phyloP scores from a whole-genome alignment of 2,113 vertebrate genomes.

The Cyanoderma ruficeps region DNA sequence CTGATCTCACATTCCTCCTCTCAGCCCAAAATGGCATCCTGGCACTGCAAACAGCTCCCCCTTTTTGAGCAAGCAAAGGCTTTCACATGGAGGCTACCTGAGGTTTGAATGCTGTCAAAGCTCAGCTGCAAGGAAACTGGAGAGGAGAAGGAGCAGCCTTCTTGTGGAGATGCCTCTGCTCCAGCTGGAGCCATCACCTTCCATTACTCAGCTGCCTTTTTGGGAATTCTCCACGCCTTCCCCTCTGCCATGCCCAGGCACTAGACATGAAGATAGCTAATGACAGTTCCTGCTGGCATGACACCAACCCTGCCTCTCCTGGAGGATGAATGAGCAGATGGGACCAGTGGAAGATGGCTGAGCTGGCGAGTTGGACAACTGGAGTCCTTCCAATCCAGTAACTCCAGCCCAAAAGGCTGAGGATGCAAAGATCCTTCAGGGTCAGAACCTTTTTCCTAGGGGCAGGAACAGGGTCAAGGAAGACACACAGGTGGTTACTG shows the following conservation, averaged over 20 bases:
- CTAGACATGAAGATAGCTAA: not conserved
- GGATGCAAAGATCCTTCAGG: not conserved
- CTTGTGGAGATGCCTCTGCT: not conserved
- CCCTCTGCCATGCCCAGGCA: not conserved
- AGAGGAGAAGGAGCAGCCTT: not conserved
- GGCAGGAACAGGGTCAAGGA: not conserved
- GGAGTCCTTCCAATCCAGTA: not conserved
- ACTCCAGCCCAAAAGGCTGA: not conserved
- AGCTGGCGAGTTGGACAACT: not conserved
- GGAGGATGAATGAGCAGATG: not conserved
- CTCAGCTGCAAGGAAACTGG: not conserved
- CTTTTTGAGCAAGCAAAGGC: not conserved
- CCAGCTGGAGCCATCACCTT: slow-evolving; percentile 7
- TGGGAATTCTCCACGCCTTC: not conserved
- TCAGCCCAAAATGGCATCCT: not conserved
- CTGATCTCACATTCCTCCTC: accelerated
- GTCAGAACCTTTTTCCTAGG: not conserved
- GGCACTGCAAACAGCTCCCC: not conserved
- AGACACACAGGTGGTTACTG: not conserved
- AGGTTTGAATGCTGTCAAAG: not conserved
- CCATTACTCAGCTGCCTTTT: not conserved
- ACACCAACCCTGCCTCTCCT: not conserved
- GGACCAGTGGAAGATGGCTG: not conserved
- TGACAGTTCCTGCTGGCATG: slow-evolving; percentile 7
- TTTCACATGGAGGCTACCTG: not conserved